Evolutionary conservation across 2,797 vertebrate species (phyloP).

Genomic region (Myripristis murdjan): DNA sequence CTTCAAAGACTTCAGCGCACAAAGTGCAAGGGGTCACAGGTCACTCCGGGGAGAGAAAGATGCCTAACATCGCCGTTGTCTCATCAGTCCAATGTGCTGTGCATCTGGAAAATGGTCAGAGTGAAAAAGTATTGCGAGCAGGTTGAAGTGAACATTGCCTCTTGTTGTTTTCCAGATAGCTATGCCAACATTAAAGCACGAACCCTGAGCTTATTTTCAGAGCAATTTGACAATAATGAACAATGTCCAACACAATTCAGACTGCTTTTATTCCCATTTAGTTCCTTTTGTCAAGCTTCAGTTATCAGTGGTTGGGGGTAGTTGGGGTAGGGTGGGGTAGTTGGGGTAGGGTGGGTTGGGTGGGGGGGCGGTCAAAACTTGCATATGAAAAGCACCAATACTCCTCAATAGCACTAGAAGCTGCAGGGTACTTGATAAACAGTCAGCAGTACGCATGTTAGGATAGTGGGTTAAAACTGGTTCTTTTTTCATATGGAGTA

Average conservation of each 20-base stretch:
- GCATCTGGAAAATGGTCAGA: constrained; percentile 21
- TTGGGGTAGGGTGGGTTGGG: too few species aligned
- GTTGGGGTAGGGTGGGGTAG: too few species aligned
- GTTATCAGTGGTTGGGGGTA: not conserved
- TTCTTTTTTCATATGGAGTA: not conserved
- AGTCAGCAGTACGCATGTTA: not conserved
- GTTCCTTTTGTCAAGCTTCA: not conserved
- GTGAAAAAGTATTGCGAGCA: not conserved
- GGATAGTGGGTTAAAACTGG: not conserved
- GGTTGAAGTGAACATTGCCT: not conserved
- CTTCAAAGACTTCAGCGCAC: constrained; percentile 58
- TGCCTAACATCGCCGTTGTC: not conserved
- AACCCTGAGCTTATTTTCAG: constrained; percentile 23
- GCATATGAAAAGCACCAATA: constrained; percentile 32
- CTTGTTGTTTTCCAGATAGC: not conserved
- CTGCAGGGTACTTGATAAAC: not conserved
- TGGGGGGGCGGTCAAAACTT: not conserved
- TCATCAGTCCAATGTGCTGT: constrained; percentile 30
- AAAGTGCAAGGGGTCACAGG: constrained; percentile 36
- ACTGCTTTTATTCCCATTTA: not conserved
- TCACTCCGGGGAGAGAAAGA: constrained; percentile 8
- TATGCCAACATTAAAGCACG: constrained; percentile 5
- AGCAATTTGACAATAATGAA: not conserved
- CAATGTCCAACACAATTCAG: not conserved
- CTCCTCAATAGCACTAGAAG: not conserved